Conservation (phyloP, 2,888 invertebrate genomes). For the Calameuta filiformis region DNA sequence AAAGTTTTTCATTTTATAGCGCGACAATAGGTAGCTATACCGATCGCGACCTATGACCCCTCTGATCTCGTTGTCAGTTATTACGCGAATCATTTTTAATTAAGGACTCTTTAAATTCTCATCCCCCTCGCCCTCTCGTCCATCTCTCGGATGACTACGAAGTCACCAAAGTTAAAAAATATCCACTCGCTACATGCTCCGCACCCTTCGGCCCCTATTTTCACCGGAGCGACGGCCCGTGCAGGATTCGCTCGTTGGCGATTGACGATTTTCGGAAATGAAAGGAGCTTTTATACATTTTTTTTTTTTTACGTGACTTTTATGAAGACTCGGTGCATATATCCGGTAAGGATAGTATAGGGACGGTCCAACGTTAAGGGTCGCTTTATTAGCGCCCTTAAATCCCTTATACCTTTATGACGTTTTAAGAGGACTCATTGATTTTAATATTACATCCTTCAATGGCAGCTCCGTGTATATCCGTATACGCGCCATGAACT, state of each 20-base stretch:
- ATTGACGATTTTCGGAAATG: conserved; percentile 23
- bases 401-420: background rate
- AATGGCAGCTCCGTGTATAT: background rate
- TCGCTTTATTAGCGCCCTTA: background rate
- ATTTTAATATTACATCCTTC: background rate
- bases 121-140: background rate
- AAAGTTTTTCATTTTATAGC: background rate
- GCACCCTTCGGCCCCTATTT: background rate
- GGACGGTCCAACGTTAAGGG: background rate
- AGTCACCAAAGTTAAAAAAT: background rate
- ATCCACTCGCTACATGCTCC: background rate
- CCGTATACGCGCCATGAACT: background rate
- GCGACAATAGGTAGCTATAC: background rate
- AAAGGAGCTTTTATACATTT: conserved; percentile 15
- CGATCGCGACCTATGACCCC: background rate
- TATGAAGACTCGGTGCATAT: conserved; percentile 10
- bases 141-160: background rate
- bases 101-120: background rate
- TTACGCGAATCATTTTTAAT: background rate
- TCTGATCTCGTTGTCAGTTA: background rate
- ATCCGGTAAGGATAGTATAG: background rate
- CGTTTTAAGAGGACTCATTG: background rate
- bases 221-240: conserved; percentile 8
- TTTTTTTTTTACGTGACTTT: conserved; percentile 10
- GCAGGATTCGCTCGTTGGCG: background rate